Evolutionary conservation across 2,888 invertebrate species (phyloP).

Genomic region (Andrena praecox): DNA sequence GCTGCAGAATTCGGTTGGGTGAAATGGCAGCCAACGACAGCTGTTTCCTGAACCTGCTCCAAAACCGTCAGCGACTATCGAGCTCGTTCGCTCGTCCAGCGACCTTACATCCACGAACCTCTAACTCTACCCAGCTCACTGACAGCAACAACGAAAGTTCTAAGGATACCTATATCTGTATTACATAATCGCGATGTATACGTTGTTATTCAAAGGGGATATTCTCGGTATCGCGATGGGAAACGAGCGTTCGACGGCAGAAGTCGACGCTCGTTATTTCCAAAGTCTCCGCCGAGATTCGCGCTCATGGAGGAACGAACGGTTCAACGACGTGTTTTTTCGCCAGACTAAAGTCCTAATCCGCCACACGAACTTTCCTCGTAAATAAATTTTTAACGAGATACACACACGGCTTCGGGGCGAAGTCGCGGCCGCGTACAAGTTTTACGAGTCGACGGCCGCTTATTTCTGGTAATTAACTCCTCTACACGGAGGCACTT

Average conservation of each 20-base stretch:
- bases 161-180: too few relatives aligned
- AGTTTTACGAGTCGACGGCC: constrained; percentile 54
- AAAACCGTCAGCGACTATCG: constrained; percentile 60
- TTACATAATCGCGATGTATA: background rate
- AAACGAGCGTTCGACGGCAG: background rate
- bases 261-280: background rate
- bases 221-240: background rate
- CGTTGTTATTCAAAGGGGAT: background rate
- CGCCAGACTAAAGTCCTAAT: constrained; percentile 28
- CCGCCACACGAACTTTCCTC: constrained; percentile 41
- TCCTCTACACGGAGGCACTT: constrained; percentile 53
- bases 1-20: constrained; percentile 11
- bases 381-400: constrained; percentile 63
- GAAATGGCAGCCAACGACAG: constrained; percentile 59
- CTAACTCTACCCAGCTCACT: too few relatives aligned
- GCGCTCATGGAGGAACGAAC: background rate
- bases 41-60: constrained; percentile 58
- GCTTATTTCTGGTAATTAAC: constrained; percentile 62
- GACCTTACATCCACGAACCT: background rate
- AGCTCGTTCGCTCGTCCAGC: constrained; percentile 58
- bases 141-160: constrained; percentile 38
- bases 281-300: background rate
- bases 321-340: constrained; percentile 2
- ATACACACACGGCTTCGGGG: constrained; percentile 27
- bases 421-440: constrained; percentile 26